phyloP scores from a whole-genome alignment of 2,797 vertebrate genomes.

The Manis javanica region DNA sequence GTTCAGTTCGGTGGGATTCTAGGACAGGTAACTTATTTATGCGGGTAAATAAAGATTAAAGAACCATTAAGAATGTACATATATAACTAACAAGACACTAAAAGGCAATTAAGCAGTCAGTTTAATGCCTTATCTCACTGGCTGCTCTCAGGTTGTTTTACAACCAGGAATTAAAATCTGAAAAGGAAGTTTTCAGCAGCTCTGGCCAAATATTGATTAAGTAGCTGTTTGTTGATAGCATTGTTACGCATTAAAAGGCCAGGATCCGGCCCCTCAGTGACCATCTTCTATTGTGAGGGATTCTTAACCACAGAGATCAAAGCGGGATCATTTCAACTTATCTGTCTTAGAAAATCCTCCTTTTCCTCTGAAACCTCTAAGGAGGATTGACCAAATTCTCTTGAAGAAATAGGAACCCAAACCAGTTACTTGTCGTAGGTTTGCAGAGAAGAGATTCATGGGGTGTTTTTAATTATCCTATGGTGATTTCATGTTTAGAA shows the following conservation, averaged over 20 bases:
- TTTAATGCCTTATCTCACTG: conserved; percentile 87
- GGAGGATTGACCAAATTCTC: conserved; percentile 86
- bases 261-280: conserved; percentile 91
- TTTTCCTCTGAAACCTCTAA: conserved; percentile 85
- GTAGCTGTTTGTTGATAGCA: conserved; percentile 97
- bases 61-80: conserved; percentile 83
- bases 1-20: conserved; percentile 59
- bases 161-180: conserved; percentile 97
- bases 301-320: conserved; percentile 98
- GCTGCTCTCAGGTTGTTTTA: conserved; percentile 91
- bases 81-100: conserved; percentile 85
- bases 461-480: conserved; percentile 72
- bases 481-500: conserved; percentile 62
- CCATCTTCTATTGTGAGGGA: conserved; percentile 93
- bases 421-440: conserved; percentile 77
- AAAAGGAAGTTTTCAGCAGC: conserved; percentile 95
- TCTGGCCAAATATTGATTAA: conserved; percentile 99
- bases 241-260: conserved; percentile 93
- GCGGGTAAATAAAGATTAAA: conserved; percentile 83
- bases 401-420: conserved; percentile 84
- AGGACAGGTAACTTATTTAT: conserved; percentile 80
- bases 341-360: conserved; percentile 95
- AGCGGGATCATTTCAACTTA: conserved; percentile 97
- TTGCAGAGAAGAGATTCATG: conserved; percentile 59
- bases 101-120: conserved; percentile 88